Evolutionary conservation across 2,888 invertebrate species (phyloP).

Genomic region (Entomobrya multifasciata): DNA sequence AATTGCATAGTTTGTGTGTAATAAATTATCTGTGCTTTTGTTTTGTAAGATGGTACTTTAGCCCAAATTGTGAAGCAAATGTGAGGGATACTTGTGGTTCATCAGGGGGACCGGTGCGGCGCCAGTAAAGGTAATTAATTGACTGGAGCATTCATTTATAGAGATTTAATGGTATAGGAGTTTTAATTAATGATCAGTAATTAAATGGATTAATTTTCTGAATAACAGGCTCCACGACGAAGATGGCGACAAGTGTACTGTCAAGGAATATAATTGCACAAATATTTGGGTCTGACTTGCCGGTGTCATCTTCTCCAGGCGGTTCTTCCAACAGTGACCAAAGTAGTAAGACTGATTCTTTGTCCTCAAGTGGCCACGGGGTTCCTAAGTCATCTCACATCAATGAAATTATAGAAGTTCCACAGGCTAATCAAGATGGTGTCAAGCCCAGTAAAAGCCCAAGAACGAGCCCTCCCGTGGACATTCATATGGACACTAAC

Average conservation of each 20-base stretch:
- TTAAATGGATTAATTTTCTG: neutral
- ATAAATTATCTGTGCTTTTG: too few relatives aligned
- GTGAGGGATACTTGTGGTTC: too few relatives aligned
- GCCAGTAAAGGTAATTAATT: too few relatives aligned
- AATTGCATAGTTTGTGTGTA: too few relatives aligned
- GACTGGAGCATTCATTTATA: too few relatives aligned
- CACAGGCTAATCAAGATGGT: slow-evolving; percentile 69
- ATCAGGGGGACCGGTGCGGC: too few relatives aligned
- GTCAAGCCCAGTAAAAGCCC: slow-evolving; percentile 74
- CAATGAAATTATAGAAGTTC: slow-evolving; percentile 24
- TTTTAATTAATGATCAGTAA: neutral
- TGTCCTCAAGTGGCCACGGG: slow-evolving; percentile 23
- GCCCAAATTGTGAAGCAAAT: too few relatives aligned
- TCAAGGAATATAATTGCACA: slow-evolving; percentile 61
- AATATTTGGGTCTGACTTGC: slow-evolving; percentile 73
- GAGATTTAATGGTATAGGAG: too few relatives aligned
- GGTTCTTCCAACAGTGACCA: slow-evolving; percentile 17
- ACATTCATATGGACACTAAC: slow-evolving; percentile 41
- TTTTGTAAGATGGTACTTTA: too few relatives aligned
- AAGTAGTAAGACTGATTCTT: neutral
- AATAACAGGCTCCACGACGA: neutral
- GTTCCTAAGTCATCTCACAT: neutral
- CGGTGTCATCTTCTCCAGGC: slow-evolving; percentile 8
- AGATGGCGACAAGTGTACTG: slow-evolving; percentile 55
- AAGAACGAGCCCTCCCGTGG: slow-evolving; percentile 64